Percentiles rank a stretch among this genome's conserved stretches.
phyloP scores from a whole-genome alignment of 2,888 invertebrate genomes.

The Cecidostiba fungosa region DNA sequence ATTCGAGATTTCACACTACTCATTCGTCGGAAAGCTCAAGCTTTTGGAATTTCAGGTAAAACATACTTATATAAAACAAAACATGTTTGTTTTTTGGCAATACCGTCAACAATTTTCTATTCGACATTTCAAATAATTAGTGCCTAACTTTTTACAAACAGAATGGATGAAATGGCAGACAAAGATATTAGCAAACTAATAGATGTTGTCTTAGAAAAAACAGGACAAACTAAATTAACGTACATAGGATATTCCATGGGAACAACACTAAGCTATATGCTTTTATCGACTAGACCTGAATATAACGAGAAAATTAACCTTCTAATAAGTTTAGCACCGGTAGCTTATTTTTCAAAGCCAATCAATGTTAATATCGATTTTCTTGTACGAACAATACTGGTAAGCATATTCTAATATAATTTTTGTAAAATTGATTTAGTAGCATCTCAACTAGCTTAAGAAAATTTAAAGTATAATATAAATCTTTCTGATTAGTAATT shows the following conservation, averaged over 20 bases:
- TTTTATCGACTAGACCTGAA: conserved; percentile 86
- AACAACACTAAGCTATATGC: conserved; percentile 86
- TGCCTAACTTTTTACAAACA: background rate
- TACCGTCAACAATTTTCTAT: too few species aligned
- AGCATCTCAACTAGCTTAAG: too few species aligned
- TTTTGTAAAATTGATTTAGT: too few species aligned
- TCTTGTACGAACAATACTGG: background rate
- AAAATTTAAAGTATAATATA: too few species aligned
- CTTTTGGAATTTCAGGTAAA: conserved; percentile 37
- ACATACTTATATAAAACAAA: too few species aligned
- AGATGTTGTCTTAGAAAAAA: conserved; percentile 1
- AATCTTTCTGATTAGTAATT: background rate
- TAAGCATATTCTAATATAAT: background rate
- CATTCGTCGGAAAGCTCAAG: background rate
- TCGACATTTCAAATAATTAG: too few species aligned
- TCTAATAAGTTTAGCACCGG: conserved; percentile 74
- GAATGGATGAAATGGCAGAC: conserved; percentile 4
- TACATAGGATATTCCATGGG: conserved; percentile 97
- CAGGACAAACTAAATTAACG: background rate
- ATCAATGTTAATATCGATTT: background rate
- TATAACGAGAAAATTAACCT: conserved; percentile 86
- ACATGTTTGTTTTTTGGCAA: too few species aligned
- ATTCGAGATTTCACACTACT: conserved; percentile 10
- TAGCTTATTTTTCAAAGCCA: conserved; percentile 10
- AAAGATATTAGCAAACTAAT: conserved; percentile 3